Evolutionary conservation across 2,888 invertebrate species (phyloP).

Genomic region (Lasioglossum vierecki): DNA sequence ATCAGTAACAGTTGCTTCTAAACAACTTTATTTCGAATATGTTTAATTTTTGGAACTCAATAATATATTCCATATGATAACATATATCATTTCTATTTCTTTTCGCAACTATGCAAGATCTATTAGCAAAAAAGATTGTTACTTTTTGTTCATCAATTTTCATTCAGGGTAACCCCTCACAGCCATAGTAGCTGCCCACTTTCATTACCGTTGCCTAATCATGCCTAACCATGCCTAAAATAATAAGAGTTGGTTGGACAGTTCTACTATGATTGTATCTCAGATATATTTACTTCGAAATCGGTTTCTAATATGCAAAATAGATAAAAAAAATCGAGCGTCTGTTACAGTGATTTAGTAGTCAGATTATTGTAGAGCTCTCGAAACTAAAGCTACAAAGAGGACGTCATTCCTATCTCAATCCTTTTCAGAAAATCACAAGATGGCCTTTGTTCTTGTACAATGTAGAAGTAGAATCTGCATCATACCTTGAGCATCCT

Average conservation of each 20-base stretch:
- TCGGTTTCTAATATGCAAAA: background rate
- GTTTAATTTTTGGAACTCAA: constrained; percentile 7
- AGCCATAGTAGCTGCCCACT: background rate
- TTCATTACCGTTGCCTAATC: background rate
- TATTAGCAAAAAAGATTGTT: constrained; percentile 12
- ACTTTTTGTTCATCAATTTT: background rate
- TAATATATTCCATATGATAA: background rate
- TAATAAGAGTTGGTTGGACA: background rate
- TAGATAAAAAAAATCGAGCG: background rate
- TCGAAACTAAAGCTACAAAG: background rate
- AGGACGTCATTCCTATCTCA: background rate
- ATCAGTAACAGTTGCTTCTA: constrained; percentile 27
- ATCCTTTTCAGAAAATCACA: background rate
- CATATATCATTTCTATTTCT: background rate
- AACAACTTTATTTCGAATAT: constrained; percentile 29
- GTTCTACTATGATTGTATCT: background rate
- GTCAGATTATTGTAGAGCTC: background rate
- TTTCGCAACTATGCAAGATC: constrained; percentile 8
- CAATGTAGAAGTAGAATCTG: too few relatives aligned
- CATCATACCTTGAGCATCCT: background rate
- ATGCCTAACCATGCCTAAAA: background rate
- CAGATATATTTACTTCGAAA: background rate
- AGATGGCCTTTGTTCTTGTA: background rate
- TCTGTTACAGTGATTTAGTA: too few relatives aligned
- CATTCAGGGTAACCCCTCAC: background rate